Percentiles rank a stretch among this genome's conserved stretches.
These are phyloP conservation scores for Hapalemur alaotrensis DNA, from an alignment of 2,797 vertebrate genomes.

Conservation along the genomic window DNA sequence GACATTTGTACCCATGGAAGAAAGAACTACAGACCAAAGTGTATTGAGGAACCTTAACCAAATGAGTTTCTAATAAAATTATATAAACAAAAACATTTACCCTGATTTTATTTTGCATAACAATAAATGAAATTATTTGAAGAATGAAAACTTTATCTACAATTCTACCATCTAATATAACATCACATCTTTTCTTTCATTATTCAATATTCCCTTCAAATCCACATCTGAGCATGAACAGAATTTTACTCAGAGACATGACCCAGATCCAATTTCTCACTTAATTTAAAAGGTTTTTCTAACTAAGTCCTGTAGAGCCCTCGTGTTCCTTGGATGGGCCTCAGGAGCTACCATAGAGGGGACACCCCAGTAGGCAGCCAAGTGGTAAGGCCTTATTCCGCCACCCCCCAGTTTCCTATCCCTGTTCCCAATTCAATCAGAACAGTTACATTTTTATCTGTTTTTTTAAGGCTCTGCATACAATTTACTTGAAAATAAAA, in stretches of 20 bases:
- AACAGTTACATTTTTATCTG: neutral
- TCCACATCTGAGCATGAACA: neutral
- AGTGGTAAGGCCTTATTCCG: neutral
- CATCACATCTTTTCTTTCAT: neutral
- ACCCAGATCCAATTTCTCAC: neutral
- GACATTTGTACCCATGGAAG: neutral
- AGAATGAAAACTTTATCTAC: neutral
- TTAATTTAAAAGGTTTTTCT: conserved; percentile 7
- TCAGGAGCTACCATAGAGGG: neutral
- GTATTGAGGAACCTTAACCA: neutral
- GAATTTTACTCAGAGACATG: conserved; percentile 12
- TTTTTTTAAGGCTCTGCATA: conserved; percentile 31
- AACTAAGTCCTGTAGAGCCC: neutral
- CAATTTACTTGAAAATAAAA: conserved; percentile 42
- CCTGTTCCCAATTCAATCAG: neutral
- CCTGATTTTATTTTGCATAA: conserved; percentile 11
- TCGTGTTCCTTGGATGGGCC: neutral
- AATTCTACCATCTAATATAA: neutral
- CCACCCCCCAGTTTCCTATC: neutral
- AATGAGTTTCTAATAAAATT: conserved; percentile 35
- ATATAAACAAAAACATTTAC: neutral
- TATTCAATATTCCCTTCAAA: conserved; percentile 38
- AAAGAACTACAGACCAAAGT: neutral
- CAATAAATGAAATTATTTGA: neutral
- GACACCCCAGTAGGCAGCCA: neutral